These are phyloP conservation scores for Dromas ardeola DNA, from an alignment of 2,113 vertebrate genomes.

Conservation along the genomic window DNA sequence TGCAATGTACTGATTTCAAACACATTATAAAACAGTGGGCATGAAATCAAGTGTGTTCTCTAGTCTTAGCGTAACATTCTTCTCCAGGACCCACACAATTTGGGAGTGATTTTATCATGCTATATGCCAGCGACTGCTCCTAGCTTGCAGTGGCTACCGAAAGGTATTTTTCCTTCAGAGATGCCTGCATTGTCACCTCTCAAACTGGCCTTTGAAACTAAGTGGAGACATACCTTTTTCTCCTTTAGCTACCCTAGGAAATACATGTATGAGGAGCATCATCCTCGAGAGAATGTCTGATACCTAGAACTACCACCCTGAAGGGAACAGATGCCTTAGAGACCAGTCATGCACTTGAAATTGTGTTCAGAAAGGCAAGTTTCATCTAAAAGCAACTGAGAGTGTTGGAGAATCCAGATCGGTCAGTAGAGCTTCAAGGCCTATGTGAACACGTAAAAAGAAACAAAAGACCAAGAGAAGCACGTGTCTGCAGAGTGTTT, in stretches of 20 bases:
- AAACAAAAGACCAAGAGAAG: not conserved
- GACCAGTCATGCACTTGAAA: not conserved
- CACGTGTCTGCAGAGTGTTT: fast-evolving
- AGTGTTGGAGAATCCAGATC: not conserved
- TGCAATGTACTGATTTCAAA: not conserved
- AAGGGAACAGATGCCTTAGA: not conserved
- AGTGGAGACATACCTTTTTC: not conserved
- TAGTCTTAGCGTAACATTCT: not conserved
- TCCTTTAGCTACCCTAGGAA: not conserved
- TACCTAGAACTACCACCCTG: not conserved
- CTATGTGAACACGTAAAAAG: not conserved
- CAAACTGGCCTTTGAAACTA: not conserved
- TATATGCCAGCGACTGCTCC: not conserved
- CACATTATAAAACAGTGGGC: not conserved
- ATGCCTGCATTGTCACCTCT: not conserved
- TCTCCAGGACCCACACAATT: not conserved
- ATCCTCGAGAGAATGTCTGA: not conserved
- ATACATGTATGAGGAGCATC: not conserved
- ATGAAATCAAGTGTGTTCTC: not conserved
- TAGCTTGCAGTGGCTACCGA: not conserved
- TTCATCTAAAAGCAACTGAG: not conserved
- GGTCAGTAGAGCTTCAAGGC: not conserved
- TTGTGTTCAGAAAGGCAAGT: not conserved
- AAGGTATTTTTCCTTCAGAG: not conserved
- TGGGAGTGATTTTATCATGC: not conserved